Conservation (phyloP, 2,797 vertebrate species). For the Tapirus indicus region DNA sequence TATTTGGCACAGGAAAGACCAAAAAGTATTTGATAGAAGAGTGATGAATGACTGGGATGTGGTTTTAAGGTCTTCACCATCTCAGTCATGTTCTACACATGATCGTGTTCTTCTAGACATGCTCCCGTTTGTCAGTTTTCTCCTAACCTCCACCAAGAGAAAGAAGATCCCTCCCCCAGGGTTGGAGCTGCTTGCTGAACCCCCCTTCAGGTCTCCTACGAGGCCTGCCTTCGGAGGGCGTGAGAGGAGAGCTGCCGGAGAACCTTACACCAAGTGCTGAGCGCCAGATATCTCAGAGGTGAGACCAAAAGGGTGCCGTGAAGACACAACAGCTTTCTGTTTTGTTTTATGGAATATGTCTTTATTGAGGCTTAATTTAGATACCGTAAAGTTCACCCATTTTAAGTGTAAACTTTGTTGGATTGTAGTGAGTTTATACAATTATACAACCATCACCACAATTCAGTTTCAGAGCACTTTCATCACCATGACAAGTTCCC, state of each 20-base stretch:
- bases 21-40: neutral
- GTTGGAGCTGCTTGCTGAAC: neutral
- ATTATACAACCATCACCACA: neutral
- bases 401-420: neutral
- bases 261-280: neutral
- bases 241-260: neutral
- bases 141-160: neutral
- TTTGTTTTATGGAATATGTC: slow-evolving; percentile 13
- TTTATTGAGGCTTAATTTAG: neutral
- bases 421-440: neutral
- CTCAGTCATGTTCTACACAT: neutral
- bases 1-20: neutral
- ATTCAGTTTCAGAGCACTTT: neutral
- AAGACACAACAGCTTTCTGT: neutral
- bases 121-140: neutral
- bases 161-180: neutral
- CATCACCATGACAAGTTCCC: neutral
- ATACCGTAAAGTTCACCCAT: neutral
- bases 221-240: neutral
- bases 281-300: neutral
- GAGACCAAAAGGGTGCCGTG: neutral
- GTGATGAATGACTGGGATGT: neutral
- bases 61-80: neutral
- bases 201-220: neutral
- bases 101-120: neutral